These are phyloP conservation scores for Dendrophyllia cribrosa DNA, from an alignment of 64 coral and sea anemone species.

Conservation along the genomic window DNA sequence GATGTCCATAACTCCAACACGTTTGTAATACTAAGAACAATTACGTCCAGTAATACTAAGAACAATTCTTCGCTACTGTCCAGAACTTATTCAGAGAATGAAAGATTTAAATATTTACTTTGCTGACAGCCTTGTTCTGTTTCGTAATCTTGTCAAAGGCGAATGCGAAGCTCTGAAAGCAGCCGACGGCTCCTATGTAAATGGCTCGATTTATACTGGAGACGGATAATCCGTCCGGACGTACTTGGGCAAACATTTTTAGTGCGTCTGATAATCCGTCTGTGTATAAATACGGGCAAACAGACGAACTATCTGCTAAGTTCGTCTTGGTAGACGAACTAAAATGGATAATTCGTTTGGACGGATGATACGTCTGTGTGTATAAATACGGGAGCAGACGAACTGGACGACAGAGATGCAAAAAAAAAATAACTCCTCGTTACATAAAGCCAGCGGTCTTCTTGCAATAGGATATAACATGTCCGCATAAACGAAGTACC, in stretches of 20 bases:
- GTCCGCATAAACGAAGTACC: too few species aligned
- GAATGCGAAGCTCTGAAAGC: too few species aligned
- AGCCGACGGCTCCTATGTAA: too few species aligned
- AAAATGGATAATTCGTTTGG: not conserved
- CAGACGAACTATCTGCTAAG: not conserved
- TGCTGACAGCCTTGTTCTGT: too few species aligned
- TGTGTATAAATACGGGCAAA: not conserved
- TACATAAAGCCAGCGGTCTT: conserved; percentile 31
- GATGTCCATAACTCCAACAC: too few species aligned
- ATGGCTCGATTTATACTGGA: conserved; percentile 12
- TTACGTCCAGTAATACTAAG: too few species aligned
- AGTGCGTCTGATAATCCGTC: not conserved
- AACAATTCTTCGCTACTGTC: too few species aligned
- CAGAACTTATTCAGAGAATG: too few species aligned
- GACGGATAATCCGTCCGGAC: conserved; percentile 3
- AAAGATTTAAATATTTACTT: too few species aligned
- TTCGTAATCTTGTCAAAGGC: too few species aligned
- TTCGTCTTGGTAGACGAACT: not conserved
- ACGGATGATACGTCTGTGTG: conserved; percentile 3
- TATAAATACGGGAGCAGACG: conserved; percentile 41
- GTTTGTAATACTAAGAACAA: too few species aligned
- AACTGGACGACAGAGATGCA: not conserved
- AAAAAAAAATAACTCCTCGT: conserved; percentile 3
- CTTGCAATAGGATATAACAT: not conserved
- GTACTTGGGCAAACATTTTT: conserved; percentile 9